Base-by-base conservation (phyloP, 1,140 invertebrate species). In the Saccostrea glomerata region DNA sequence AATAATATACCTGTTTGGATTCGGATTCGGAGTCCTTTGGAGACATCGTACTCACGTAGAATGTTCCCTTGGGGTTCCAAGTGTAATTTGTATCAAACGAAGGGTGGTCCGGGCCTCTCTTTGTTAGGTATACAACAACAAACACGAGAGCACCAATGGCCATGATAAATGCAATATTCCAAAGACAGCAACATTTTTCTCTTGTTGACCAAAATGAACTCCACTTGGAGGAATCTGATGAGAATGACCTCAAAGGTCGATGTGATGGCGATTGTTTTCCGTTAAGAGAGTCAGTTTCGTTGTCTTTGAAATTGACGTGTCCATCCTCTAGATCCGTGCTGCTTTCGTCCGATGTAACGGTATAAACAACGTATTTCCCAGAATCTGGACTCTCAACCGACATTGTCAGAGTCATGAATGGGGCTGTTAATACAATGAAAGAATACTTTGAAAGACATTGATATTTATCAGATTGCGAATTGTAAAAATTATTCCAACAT, bases 141-240 rank as follows among this genome's bases (percentile, higher is more conserved):
- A 70, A 63, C 20, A 70, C 36, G 4, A 70, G 63, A 23, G n/a
- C 85, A 23, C 54, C 55, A 13, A 56, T 54, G 3, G 85, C 70
- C 60, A 70, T 30, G 13, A 86, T 30, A 30, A 86, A 70, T 58
- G 60, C 54, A 13, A 87, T 60, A n/a, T 87, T 87, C 86, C 86
- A 87, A 4, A 87, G 20, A 66, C 86, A 87, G 23, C 77, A 87
- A 87, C 86, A 87, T 63, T 87, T 87, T 36, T 87, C 86, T 63
- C 86, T 63, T 47, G 25, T 40, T 20, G 86, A 83, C 86, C 86
- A 87, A 25, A 66, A 84, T 63, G 77, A 20, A n/a, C 86, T 82
- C 86, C 86, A 87, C 15, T 85, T 85, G 11, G 84, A 85, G 3
- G 60, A 63, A 70, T 87, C 86, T n/a, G 86, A 83, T 11, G 86